Percentiles rank a stretch among this genome's conserved stretches.
These are phyloP conservation scores for Serranus cabrilla DNA, from an alignment of 2,797 vertebrate species.

Conservation along the genomic window DNA sequence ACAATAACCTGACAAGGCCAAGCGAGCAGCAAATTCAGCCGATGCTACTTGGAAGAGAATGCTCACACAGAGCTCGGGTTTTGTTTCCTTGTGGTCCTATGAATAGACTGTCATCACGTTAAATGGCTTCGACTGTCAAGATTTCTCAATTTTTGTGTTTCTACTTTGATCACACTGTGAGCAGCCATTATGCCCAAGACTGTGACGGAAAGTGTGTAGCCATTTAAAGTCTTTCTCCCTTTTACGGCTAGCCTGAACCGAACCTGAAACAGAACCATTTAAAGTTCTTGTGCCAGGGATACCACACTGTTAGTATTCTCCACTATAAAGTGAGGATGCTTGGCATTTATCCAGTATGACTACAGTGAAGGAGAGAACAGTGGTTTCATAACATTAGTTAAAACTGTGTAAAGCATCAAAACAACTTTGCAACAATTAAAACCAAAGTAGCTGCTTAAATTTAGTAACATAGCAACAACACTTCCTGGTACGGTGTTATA, in stretches of 20 bases:
- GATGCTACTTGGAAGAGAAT: slow-evolving; percentile 21
- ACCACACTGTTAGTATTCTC: not conserved
- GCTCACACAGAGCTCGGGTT: not conserved
- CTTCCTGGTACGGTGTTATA: too few species aligned
- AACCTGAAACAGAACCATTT: slow-evolving; percentile 3
- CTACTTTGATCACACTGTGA: not conserved
- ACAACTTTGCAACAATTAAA: not conserved
- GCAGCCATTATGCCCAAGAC: not conserved
- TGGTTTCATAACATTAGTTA: not conserved
- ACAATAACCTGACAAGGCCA: slow-evolving; percentile 49
- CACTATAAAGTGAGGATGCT: not conserved
- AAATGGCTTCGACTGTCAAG: slow-evolving; percentile 14
- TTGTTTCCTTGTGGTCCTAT: not conserved
- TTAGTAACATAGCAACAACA: too few species aligned
- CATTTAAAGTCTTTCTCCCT: not conserved
- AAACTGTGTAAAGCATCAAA: too few species aligned
- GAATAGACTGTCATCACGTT: not conserved
- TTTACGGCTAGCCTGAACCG: slow-evolving; percentile 2
- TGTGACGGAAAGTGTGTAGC: not conserved
- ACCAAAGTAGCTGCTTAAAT: not conserved
- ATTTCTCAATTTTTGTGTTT: slow-evolving; percentile 12
- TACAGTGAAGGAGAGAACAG: not conserved
- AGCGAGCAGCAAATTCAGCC: slow-evolving; percentile 7
- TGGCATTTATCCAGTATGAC: not conserved
- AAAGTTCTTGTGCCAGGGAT: not conserved